Base-by-base conservation (phyloP, 2,797 vertebrate species). In the Pseudopleuronectes americanus region DNA sequence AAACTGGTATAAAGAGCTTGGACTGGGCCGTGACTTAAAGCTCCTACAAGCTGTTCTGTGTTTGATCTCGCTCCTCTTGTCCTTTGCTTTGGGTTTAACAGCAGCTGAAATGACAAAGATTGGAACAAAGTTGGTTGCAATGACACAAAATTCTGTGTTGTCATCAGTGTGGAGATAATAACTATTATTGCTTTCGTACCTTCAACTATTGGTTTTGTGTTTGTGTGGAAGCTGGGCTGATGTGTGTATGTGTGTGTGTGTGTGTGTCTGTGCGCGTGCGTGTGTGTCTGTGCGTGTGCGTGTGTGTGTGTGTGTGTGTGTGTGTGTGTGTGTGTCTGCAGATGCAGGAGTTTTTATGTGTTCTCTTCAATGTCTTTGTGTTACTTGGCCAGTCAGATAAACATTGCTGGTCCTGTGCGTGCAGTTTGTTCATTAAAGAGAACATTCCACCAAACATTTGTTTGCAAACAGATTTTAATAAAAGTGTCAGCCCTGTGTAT, bases 401-500 rank as follows among this genome's bases (percentile, higher is more conserved):
- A 77, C 77, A 54, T 48, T n/a, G 71, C 68, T 60, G 64, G 31
- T 83, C 76, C 53, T 73, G 66, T 71, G 49, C 55, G 58, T 58
- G 64, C 31, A 54, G 59, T 79, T 73, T 86, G 61, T 88, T 86
- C 82, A 89, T 87, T 87, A 31, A 67, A 47, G 72, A 83, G 86
- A 86, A 81, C 70, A 80, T 79, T 81, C 73, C 28, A 69, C 17
- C 66, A 76, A 83, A 82, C 79, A 82, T 85, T 85, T 83, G 80
- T 83, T 81, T 81, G 65, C 64, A 76, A 76, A 85, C 72, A 70
- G 75, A 80, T 88, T 82, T 80, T 55, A 82, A 87, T 90, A 68
- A 84, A 87, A 74, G 74, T 61, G 68, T 80, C 76, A 67, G 55
- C 66, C 62, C 24, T 64, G 78, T 74, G 70, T 71, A 52, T 67